Percentiles rank a stretch among this genome's conserved stretches.
Conservation (phyloP, 2,113 vertebrate genomes). For the Chamaetylas fuelleborni region DNA sequence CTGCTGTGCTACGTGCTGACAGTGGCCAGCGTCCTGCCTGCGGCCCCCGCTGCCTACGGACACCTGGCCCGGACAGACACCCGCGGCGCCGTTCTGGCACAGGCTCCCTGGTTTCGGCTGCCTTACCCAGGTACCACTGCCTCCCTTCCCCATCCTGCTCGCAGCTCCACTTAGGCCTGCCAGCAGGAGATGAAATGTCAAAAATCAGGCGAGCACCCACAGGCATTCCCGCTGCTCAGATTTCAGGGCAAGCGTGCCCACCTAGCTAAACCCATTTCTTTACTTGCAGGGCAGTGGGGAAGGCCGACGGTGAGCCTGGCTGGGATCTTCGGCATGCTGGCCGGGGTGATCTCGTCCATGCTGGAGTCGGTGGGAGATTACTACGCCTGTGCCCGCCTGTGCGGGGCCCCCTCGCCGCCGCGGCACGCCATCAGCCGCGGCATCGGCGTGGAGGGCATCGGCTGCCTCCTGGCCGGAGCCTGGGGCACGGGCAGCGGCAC, state of each 20-base stretch:
- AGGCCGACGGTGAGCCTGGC: constrained; percentile 88
- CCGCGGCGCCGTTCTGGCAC: constrained; percentile 78
- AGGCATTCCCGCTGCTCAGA: neutral
- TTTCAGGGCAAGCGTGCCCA: neutral
- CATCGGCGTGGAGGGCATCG: constrained; percentile 91
- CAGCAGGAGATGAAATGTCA: neutral
- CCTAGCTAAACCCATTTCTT: neutral
- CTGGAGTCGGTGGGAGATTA: constrained; percentile 96
- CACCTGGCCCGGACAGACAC: constrained; percentile 87
- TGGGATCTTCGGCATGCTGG: constrained; percentile 91
- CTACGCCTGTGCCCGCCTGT: constrained; percentile 89
- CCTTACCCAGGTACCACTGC: constrained; percentile 88
- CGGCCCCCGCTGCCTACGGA: constrained; percentile 77
- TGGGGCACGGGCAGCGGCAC: constrained; percentile 95
- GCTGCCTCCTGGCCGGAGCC: constrained; percentile 90
- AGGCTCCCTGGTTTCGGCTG: constrained; percentile 89
- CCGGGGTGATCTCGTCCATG: constrained; percentile 93
- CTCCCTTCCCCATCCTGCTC: neutral
- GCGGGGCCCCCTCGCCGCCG: constrained; percentile 87
- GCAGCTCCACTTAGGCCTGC: neutral
- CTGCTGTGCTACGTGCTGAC: constrained; percentile 87
- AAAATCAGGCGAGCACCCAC: neutral
- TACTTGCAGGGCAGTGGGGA: constrained; percentile 90
- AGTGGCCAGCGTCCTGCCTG: constrained; percentile 76
- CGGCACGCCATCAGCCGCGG: constrained; percentile 90